These are phyloP conservation scores for Galeopsomyia nigrocyanea DNA, from an alignment of 2,888 invertebrate genomes.

Conservation along the genomic window DNA sequence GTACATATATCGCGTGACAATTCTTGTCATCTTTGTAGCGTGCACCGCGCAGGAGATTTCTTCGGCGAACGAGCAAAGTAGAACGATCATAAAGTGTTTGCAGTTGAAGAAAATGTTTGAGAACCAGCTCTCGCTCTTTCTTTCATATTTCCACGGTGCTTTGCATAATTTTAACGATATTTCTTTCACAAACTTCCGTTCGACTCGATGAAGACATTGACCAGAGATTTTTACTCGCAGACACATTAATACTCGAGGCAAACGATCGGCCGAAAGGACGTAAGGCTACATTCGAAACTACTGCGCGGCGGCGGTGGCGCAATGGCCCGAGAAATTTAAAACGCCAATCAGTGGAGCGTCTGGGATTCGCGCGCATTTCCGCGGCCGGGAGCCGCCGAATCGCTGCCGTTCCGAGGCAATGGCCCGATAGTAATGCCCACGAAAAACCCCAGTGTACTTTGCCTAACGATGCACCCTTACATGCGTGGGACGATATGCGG, in stretches of 20 bases:
- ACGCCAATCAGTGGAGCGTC: conserved; percentile 63
- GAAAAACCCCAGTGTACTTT: conserved; percentile 4
- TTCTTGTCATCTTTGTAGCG: conserved; percentile 22
- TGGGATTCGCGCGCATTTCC: conserved; percentile 57
- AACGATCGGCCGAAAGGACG: background rate
- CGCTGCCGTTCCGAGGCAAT: conserved; percentile 63
- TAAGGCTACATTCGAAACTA: conserved; percentile 2
- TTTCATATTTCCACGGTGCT: too few relatives aligned
- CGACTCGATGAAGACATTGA: too few relatives aligned
- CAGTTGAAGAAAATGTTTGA: too few relatives aligned
- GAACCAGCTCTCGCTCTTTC: too few relatives aligned
- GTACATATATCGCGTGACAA: conserved; percentile 25
- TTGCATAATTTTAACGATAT: too few relatives aligned
- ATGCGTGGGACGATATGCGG: too few relatives aligned
- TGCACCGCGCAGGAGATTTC: conserved; percentile 9
- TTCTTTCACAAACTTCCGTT: too few relatives aligned
- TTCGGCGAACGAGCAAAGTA: background rate
- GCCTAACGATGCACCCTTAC: too few relatives aligned
- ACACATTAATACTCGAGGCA: conserved; percentile 27
- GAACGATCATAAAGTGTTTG: too few relatives aligned
- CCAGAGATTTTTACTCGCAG: too few relatives aligned
- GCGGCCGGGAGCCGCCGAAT: conserved; percentile 49
- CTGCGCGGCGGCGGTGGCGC: conserved; percentile 49
- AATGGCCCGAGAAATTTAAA: conserved; percentile 65
- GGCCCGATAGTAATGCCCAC: conserved; percentile 59